phyloP scores from a whole-genome alignment of 2,888 invertebrate genomes.

The Trachelus stipa region DNA sequence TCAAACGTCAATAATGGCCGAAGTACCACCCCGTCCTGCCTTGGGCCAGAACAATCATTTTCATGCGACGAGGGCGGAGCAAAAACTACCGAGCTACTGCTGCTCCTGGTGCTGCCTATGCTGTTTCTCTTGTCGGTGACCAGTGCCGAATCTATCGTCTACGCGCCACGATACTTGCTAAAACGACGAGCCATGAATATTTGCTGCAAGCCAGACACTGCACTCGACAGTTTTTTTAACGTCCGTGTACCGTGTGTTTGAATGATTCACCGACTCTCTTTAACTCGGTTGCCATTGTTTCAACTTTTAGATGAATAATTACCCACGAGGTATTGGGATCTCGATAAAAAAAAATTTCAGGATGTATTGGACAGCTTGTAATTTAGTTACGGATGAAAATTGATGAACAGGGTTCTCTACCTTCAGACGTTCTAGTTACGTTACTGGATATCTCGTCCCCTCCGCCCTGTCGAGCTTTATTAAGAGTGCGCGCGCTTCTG shows the following conservation, averaged over 20 bases:
- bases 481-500: constrained; percentile 28
- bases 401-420: neutral
- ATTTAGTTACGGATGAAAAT: neutral
- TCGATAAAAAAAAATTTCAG: neutral
- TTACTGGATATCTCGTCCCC: neutral
- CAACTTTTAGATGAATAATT: neutral
- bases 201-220: neutral
- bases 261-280: neutral
- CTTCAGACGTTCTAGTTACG: neutral
- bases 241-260: neutral
- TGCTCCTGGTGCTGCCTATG: constrained; percentile 33
- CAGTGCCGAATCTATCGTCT: constrained; percentile 33
- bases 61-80: constrained; percentile 47
- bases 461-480: constrained; percentile 12
- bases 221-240: neutral
- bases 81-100: constrained; percentile 42
- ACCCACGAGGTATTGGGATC: neutral
- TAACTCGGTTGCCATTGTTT: neutral
- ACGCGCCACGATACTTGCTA: neutral
- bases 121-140: constrained; percentile 54
- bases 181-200: neutral
- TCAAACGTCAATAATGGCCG: constrained; percentile 47
- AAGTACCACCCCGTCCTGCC: constrained; percentile 23
- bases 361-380: neutral
- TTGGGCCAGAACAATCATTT: constrained; percentile 42